A percentile compares a stretch with the other conserved stretches of the same genome.
phyloP scores from a whole-genome alignment of 2,113 vertebrate genomes.

The Ciconia stormi region DNA sequence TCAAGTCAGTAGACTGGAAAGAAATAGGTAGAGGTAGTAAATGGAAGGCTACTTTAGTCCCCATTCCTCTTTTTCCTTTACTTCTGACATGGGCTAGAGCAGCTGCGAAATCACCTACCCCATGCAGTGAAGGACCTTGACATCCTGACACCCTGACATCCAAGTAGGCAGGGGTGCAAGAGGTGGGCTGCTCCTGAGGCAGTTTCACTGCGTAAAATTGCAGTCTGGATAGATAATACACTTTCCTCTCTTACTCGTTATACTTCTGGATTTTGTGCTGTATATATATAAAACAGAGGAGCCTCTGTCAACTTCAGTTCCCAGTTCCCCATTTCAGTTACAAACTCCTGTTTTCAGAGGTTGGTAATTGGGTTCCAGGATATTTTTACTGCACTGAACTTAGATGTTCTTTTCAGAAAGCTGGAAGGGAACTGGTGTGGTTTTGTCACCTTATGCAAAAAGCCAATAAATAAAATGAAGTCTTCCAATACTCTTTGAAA shows the following conservation, averaged over 20 bases:
- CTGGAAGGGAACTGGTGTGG: neutral
- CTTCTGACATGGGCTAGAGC: fast-evolving
- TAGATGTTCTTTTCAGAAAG: neutral
- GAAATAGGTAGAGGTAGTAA: neutral
- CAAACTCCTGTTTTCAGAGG: neutral
- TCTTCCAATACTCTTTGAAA: neutral
- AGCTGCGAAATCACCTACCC: neutral
- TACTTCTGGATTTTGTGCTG: neutral
- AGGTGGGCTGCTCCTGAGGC: neutral
- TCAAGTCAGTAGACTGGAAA: neutral
- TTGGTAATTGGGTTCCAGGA: neutral
- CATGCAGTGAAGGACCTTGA: neutral
- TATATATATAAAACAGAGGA: neutral
- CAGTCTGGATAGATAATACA: neutral
- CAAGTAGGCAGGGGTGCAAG: neutral
- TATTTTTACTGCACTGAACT: neutral
- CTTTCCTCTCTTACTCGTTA: neutral
- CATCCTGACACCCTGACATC: neutral
- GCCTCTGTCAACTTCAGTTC: neutral
- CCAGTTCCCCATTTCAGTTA: neutral
- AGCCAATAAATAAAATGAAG: neutral
- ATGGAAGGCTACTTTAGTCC: neutral
- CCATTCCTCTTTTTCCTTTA: neutral
- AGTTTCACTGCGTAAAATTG: neutral
- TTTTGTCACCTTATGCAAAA: neutral